A percentile compares a stretch with the other conserved stretches of the same genome.
Conservation (phyloP, 2,113 vertebrate species). For the Rhinolophus sinicus region DNA sequence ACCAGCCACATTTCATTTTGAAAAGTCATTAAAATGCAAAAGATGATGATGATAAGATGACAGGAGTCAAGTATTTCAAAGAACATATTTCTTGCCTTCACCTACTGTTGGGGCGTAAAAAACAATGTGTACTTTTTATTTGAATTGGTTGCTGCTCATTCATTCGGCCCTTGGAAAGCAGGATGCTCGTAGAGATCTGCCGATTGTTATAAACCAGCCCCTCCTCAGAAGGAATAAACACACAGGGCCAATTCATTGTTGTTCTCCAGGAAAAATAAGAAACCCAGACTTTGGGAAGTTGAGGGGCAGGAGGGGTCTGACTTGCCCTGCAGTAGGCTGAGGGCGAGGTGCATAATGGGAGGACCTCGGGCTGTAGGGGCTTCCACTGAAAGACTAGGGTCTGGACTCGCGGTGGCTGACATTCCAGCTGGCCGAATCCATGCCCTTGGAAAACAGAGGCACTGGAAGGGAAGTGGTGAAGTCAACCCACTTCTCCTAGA, state of each 20-base stretch:
- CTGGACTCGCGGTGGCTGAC: not conserved
- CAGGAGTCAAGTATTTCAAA: not conserved
- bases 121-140: not conserved
- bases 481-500: not conserved
- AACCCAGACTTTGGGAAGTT: not conserved
- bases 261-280: conserved; percentile 37
- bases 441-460: not conserved
- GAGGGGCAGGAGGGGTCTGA: not conserved
- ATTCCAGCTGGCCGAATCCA: not conserved
- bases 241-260: conserved; percentile 1
- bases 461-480: not conserved
- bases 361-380: not conserved
- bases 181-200: conserved; percentile 28
- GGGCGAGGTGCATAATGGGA: not conserved
- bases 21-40: not conserved
- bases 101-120: not conserved
- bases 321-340: not conserved
- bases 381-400: not conserved
- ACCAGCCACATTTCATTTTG: not conserved
- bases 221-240: conserved; percentile 57
- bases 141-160: not conserved
- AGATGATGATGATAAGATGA: not conserved
- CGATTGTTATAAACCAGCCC: conserved; percentile 40
- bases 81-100: conserved; percentile 11
- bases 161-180: not conserved